These are phyloP conservation scores for Chrysotoxum bicinctum DNA, from an alignment of 2,888 invertebrate species.

Conservation along the genomic window DNA sequence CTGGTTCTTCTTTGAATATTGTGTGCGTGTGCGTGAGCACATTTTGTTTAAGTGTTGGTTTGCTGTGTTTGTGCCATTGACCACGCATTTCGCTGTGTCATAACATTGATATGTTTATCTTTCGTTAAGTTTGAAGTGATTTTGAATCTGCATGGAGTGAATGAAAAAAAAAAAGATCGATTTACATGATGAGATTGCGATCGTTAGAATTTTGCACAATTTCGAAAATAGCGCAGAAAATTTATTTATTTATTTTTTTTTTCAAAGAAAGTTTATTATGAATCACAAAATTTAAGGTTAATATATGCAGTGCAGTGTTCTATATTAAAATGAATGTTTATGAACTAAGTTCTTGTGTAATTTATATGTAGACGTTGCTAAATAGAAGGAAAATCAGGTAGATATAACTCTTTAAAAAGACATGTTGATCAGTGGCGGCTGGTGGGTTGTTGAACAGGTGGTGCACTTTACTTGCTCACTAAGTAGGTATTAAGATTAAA, in stretches of 20 bases:
- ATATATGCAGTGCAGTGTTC: neutral
- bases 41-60: neutral
- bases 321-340: neutral
- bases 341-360: too few species aligned
- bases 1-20: constrained; percentile 29
- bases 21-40: neutral
- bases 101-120: constrained; percentile 65
- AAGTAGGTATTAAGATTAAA: too few species aligned
- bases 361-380: too few species aligned
- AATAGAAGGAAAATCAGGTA: too few species aligned
- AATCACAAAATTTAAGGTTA: neutral
- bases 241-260: neutral
- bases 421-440: too few species aligned
- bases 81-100: constrained; percentile 66
- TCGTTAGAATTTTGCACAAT: neutral
- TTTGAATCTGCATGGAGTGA: neutral
- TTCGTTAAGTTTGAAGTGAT: constrained; percentile 7
- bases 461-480: too few species aligned
- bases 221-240: neutral
- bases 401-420: too few species aligned
- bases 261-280: neutral
- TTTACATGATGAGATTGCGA: neutral
- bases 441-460: too few species aligned
- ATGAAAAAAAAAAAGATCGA: neutral
- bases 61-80: constrained; percentile 51